phyloP scores from a whole-genome alignment of 2,797 vertebrate species.

The Odontamblyopus rebecca region DNA sequence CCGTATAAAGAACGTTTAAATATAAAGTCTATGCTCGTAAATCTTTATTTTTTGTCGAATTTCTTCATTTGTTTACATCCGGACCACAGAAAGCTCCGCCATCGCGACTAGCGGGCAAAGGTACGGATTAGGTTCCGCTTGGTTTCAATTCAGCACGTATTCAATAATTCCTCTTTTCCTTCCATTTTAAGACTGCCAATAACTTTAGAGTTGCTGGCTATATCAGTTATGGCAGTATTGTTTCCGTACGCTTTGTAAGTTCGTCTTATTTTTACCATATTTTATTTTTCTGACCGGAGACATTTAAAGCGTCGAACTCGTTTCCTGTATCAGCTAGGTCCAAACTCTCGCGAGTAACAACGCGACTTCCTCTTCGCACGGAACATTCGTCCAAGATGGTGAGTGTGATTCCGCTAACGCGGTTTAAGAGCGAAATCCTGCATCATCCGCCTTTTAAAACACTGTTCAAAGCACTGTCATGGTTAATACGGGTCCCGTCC shows the following conservation, averaged over 20 bases:
- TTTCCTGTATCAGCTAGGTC: conserved; percentile 46
- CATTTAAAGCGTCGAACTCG: conserved; percentile 23
- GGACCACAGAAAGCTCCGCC: too few species aligned
- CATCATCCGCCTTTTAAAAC: conserved; percentile 35
- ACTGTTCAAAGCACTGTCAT: fast-evolving
- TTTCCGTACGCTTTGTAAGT: background rate
- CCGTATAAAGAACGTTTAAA: too few species aligned
- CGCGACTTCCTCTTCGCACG: conserved; percentile 75
- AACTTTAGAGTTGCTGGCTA: too few species aligned
- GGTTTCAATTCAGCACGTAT: too few species aligned
- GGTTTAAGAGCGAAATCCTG: conserved; percentile 43
- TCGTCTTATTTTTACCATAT: background rate
- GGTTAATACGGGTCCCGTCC: fast-evolving
- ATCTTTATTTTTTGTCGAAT: too few species aligned
- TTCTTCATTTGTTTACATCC: too few species aligned
- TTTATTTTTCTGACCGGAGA: conserved; percentile 23
- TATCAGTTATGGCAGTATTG: too few species aligned
- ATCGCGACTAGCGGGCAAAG: too few species aligned
- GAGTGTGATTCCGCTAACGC: conserved; percentile 27
- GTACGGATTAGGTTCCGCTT: too few species aligned
- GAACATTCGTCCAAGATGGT: conserved; percentile 83
- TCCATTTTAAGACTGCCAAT: too few species aligned
- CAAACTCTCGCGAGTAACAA: conserved; percentile 68
- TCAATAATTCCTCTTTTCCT: too few species aligned
- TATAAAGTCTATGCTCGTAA: too few species aligned